These are phyloP conservation scores for Monodelphis domestica DNA, from an alignment of 2,797 vertebrate species.

Conservation along the genomic window DNA sequence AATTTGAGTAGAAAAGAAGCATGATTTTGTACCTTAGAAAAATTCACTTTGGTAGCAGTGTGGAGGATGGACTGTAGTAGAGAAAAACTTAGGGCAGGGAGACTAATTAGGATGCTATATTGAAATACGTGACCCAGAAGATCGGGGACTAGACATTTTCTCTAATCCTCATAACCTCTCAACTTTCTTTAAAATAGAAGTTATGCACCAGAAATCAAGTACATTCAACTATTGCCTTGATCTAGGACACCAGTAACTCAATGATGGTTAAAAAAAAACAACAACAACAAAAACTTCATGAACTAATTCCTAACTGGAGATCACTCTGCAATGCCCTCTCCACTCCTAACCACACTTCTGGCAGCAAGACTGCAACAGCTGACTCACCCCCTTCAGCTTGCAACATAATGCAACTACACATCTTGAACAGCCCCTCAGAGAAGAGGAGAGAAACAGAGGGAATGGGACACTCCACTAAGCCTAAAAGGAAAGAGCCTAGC, in stretches of 20 bases:
- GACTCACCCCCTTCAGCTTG: neutral
- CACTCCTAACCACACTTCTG: neutral
- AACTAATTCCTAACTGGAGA: neutral
- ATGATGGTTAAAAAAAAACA: neutral
- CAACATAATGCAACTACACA: neutral
- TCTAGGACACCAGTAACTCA: neutral
- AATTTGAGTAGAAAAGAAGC: neutral
- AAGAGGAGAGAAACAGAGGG: neutral
- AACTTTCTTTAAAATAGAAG: neutral
- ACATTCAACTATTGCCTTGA: neutral
- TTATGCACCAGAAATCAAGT: neutral
- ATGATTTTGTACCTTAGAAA: neutral
- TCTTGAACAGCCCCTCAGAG: too few relatives aligned
- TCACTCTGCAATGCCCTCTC: neutral
- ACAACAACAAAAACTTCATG: neutral
- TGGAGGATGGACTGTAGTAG: neutral
- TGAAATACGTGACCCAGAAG: neutral
- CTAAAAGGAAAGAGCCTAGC: neutral
- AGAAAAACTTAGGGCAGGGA: neutral
- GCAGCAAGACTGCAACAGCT: neutral
- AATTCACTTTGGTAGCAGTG: neutral
- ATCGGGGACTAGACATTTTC: neutral
- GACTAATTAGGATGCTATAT: neutral
- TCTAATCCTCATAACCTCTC: neutral
- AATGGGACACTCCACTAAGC: neutral